Evolutionary conservation across 2,797 vertebrate genomes (phyloP), one percentile per base, ranked within the genome.

Genomic region (Antrozous pallidus): DNA sequence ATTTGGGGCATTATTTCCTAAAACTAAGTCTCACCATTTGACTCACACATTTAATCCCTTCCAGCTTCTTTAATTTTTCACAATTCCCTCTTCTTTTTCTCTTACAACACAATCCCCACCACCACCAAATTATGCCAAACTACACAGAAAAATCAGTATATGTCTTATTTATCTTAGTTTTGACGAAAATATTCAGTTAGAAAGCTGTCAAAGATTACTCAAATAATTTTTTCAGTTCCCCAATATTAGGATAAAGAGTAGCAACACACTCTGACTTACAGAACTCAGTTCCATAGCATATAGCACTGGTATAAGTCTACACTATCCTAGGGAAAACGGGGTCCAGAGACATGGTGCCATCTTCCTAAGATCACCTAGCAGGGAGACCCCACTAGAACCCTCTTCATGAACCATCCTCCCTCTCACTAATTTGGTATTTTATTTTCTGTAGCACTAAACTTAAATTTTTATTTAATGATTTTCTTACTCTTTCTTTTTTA

Each of bases 381-480:
- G 28, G 80, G 70, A 84, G 40, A 90, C 4, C 18, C 28, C 2
- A 80, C 26, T 31, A 90, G 33, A 63, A 54, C 14, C n/a, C 47
- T 86, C 85, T 56, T 90, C 14, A 45, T 26, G 74, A 83, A 69
- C 47, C 42, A 40, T 36, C 70, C 51, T 42, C 84, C 63, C 38
- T 58, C 31, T 86, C n/a, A 77, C 13, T 83, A 61, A 79, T 54
- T 79, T 82, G 63, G 85, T 58, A 24, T 40, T 84, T 77, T n/a
- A 63, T 90, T 93, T 95, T 82, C 86, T 49, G 2, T 82, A 73
- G 91, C 11, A 81, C 54, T 73, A 84, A 33, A 84, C n/a, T 65
- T 40, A 78, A 90, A 12, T 47, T 89, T 74, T 71, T 67, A 77
- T 56, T 89, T 78, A 75, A 70, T 65, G 9, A 79, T 63, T 17